phyloP scores from a whole-genome alignment of 2,113 vertebrate species.

The Oreamnos americanus region DNA sequence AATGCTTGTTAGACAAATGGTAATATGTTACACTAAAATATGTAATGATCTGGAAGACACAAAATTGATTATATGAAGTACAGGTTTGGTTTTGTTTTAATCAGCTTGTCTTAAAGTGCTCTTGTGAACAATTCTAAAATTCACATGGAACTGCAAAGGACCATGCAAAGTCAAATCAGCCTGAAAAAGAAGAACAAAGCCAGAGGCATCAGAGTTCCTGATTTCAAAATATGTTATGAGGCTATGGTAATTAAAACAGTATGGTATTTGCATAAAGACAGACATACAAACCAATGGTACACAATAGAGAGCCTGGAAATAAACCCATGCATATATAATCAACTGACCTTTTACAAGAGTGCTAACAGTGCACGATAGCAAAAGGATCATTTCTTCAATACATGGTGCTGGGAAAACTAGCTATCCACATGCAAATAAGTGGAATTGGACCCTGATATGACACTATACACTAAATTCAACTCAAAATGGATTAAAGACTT shows the following conservation, averaged over 20 bases:
- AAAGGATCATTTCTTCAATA: background rate
- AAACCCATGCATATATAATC: background rate
- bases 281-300: background rate
- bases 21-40: background rate
- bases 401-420: background rate
- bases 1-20: background rate
- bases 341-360: background rate
- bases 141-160: background rate
- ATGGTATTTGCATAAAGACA: background rate
- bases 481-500: background rate
- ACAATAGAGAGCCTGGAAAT: background rate
- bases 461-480: background rate
- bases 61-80: background rate
- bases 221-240: background rate
- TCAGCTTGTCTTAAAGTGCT: background rate
- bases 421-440: background rate
- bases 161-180: background rate
- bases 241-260: background rate
- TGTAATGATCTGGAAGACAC: background rate
- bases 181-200: background rate
- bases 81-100: background rate
- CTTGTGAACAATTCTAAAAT: background rate
- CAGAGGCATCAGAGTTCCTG: background rate
- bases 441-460: background rate
- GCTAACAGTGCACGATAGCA: background rate